phyloP scores from a whole-genome alignment of 2,888 invertebrate genomes.

The Drosophila kambysellisi region DNA sequence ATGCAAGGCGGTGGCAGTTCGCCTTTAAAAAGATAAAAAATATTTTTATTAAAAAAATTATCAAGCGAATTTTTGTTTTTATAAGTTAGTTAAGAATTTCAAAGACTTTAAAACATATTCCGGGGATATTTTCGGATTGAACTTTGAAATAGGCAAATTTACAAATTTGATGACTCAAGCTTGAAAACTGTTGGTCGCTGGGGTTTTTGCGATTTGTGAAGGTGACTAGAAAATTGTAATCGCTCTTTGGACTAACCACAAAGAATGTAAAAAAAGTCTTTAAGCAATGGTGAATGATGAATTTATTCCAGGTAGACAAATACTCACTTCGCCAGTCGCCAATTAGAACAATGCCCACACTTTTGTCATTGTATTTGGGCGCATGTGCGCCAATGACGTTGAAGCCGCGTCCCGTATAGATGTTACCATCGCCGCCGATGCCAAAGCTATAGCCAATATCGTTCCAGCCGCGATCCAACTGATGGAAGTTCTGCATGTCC shows the following conservation, averaged over 20 bases:
- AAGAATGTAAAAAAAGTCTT: neutral
- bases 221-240: neutral
- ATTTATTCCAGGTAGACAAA: neutral
- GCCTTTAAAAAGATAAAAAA: conserved; percentile 82
- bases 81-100: neutral
- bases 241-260: neutral
- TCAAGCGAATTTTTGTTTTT: neutral
- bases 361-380: conserved; percentile 88
- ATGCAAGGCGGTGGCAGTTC: conserved; percentile 87
- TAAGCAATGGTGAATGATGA: too few relatives aligned
- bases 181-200: neutral
- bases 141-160: neutral
- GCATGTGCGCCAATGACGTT: conserved; percentile 90
- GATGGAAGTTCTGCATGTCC: conserved; percentile 89
- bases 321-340: conserved; percentile 90
- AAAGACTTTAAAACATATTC: neutral
- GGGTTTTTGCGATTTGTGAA: neutral
- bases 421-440: conserved; percentile 90
- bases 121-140: neutral
- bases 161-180: neutral
- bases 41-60: neutral
- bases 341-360: conserved; percentile 90
- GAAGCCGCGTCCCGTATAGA: conserved; percentile 91
- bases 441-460: conserved; percentile 91
- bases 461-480: conserved; percentile 87